Percentiles rank a stretch among this genome's conserved stretches.
Evolutionary conservation across 2,888 invertebrate species (phyloP).

Genomic region (Leptopilina myrica): DNA sequence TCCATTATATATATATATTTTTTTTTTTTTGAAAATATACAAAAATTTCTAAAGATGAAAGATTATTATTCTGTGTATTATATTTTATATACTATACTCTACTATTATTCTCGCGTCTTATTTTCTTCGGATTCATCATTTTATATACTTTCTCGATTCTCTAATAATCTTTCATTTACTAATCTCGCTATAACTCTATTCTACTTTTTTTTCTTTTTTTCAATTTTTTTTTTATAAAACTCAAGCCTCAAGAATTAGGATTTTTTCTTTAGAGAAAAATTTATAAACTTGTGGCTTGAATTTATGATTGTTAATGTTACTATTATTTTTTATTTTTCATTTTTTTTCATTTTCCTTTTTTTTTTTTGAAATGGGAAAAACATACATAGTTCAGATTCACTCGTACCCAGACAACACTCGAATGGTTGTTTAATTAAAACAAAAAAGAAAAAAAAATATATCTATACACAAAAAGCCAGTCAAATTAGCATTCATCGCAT

Average conservation of each 20-base stretch:
- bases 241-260: constrained; percentile 6
- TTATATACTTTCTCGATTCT: background rate
- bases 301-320: constrained; percentile 26
- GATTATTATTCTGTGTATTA: constrained; percentile 42
- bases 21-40: too few species aligned
- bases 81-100: background rate
- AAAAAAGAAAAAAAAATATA: too few species aligned
- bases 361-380: background rate
- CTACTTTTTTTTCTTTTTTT: background rate
- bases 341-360: background rate
- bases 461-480: background rate
- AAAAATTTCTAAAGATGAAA: constrained; percentile 55
- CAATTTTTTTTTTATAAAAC: background rate
- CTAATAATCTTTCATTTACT: constrained; percentile 57
- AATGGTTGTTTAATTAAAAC: constrained; percentile 9
- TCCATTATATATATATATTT: constrained; percentile 2
- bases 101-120: background rate
- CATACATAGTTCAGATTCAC: constrained; percentile 33
- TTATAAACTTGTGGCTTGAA: constrained; percentile 25
- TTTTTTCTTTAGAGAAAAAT: background rate
- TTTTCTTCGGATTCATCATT: background rate
- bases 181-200: constrained; percentile 43
- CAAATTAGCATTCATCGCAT: constrained; percentile 32
- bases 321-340: constrained; percentile 26
- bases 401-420: constrained; percentile 34